Evolutionary conservation across 2,113 vertebrate species (phyloP), one percentile per base, ranked within the genome.

Genomic region (Euleptes europaea): DNA sequence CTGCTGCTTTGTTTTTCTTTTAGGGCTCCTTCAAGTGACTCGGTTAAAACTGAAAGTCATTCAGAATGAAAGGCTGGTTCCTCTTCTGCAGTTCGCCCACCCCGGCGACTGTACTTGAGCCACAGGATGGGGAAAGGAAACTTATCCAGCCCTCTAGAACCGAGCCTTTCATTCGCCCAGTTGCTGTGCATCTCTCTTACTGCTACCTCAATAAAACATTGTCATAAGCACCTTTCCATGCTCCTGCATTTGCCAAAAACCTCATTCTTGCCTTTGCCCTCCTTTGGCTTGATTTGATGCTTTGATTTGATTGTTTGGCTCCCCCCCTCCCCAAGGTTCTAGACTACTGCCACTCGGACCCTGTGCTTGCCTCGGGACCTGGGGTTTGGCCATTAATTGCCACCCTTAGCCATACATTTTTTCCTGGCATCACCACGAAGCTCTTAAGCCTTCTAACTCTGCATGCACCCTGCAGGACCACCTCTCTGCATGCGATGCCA

Each of bases 121-220:
- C 5, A 6, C 57, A 60, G 57, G 57, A 10, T 60, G 21, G 57
- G 57, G 21, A 23, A 60, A 60, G 51, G 51, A 60, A 7, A 15
- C 57, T 60, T 14, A 60, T 60, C 57, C 21, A 80, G 40, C 3
- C 84, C 63, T 60, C 38, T 84, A 76, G 49, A 88, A 86, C 31
- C n/a, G 71, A 21, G 26, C 4, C 9, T 86, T 49, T 47, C 44
- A 15, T 12, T 44, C 31, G 8, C 8, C 26, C 10, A 84, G 63
- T 84, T 76, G 13, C 73, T 73, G 13, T 42, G 78, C 74, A 14
- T 84, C 67, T 86, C 54, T 77, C 73, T 73, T 88, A 10, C 78
- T 86, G 2, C 92, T 95, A 92, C 94, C 93, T 92, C 92, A 85
- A 80, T 71, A 33, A 44, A 84, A 76, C 91, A 88, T 85, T 82